Percentiles rank a stretch among this genome's conserved stretches.
Evolutionary conservation across 2,797 vertebrate species (phyloP).

Genomic region (Circus cinereus): DNA sequence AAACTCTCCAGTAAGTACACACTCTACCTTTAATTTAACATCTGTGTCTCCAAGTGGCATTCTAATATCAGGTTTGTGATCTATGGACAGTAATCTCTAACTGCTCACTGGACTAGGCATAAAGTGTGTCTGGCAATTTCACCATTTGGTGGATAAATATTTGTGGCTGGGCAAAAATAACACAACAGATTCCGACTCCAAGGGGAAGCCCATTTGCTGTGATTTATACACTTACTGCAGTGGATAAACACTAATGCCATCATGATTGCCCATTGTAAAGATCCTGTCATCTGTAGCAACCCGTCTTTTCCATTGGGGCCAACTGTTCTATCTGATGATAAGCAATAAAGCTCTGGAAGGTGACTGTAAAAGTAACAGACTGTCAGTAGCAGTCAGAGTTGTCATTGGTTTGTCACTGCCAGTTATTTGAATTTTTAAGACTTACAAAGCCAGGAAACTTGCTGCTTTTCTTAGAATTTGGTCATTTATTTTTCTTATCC

Average conservation of each 20-base stretch:
- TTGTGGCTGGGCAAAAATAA: conserved; percentile 29
- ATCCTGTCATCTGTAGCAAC: conserved; percentile 39
- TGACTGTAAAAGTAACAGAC: not conserved
- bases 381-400: not conserved
- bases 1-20: not conserved
- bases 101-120: not conserved
- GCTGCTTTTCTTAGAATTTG: not conserved
- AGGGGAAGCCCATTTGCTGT: conserved; percentile 49
- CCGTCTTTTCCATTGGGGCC: not conserved
- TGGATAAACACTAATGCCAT: conserved; percentile 36
- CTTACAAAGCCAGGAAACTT: not conserved
- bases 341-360: not conserved
- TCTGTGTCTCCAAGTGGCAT: not conserved
- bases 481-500: not conserved
- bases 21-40: not conserved
- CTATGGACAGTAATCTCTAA: not conserved
- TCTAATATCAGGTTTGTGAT: not conserved
- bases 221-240: conserved; percentile 58
- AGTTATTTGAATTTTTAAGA: not conserved
- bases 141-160: not conserved
- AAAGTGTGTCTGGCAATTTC: not conserved
- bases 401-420: not conserved
- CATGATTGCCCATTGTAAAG: conserved; percentile 30
- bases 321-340: conserved; percentile 1
- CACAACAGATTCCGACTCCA: conserved; percentile 19